These are phyloP conservation scores for silkworm (Bombyx mori) DNA, from an alignment of 1,140 invertebrate genomes.

Conservation along the genomic window DNA sequence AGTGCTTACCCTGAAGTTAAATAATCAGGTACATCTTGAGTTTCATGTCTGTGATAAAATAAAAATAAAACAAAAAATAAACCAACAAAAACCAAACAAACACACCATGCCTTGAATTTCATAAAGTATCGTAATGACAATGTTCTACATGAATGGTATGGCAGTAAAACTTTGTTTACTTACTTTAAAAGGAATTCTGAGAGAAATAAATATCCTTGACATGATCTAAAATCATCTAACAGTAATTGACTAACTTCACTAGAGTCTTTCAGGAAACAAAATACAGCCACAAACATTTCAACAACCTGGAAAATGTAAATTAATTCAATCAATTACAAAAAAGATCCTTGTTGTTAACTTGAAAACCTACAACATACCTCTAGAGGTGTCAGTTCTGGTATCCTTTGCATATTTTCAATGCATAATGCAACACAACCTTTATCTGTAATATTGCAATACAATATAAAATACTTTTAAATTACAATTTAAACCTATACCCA, in stretches of 20 bases:
- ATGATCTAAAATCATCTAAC: slow-evolving; percentile 94
- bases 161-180: slow-evolving; percentile 25
- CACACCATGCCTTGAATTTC: slow-evolving; percentile 24
- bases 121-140: neutral
- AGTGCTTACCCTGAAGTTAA: slow-evolving; percentile 65
- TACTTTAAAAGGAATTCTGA: slow-evolving; percentile 96
- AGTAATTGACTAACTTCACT: slow-evolving; percentile 95
- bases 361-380: slow-evolving; percentile 72
- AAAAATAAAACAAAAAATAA: slow-evolving; percentile 48
- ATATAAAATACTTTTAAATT: neutral
- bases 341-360: neutral
- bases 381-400: slow-evolving; percentile 91
- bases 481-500: neutral
- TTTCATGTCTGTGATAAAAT: slow-evolving; percentile 66
- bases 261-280: slow-evolving; percentile 99
- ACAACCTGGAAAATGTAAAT: slow-evolving; percentile 75
- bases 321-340: neutral
- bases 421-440: slow-evolving; percentile 96
- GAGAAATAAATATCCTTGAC: slow-evolving; percentile 95
- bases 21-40: slow-evolving; percentile 65
- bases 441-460: slow-evolving; percentile 75
- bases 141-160: no score
- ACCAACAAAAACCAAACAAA: slow-evolving; percentile 10
- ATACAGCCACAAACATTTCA: slow-evolving; percentile 98
- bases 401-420: slow-evolving; percentile 96